Evolutionary conservation across 2,888 invertebrate genomes (phyloP), one percentile per base, ranked within the genome.

Genomic region (Neoscelio sp.): DNA sequence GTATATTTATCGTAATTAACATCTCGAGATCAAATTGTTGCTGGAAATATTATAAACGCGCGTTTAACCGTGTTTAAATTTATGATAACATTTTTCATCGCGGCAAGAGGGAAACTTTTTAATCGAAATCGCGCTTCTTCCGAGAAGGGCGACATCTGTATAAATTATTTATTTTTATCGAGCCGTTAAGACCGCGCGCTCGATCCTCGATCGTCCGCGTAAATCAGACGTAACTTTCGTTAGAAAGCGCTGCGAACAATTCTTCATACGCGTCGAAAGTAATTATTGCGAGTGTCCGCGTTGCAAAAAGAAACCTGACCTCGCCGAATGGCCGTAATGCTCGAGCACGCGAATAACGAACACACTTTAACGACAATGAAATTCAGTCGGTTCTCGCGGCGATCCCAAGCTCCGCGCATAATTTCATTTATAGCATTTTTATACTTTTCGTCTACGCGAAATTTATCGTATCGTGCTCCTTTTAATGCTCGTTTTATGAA

Each of bases 211-310:
- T 12, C 38, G 7, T 2, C 2, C 38, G 13, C n/a, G 28, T 28
- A n/a, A 48, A 62, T 48, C 23, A 18, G 52, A 40, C n/a, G 80
- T 4, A 42, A 58, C 48, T 70, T 48, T 50, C 48, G 38, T 13
- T 68, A 56, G 48, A 58, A 68, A 58, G 54, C 87, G 84, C 86
- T 87, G 86, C 87, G 87, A 87, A 87, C 87, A 87, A 86, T 87
- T 84, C 85, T 86, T 86, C 86, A 87, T 85, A 87, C 87, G 86
- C 82, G 87, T 85, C 84, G 87, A 87, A 86, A 84, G 26, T 48
- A 28, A 17, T 2, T 13, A 2, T 17, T 15, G 12, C 40, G 15
- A 40, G n/a, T n/a, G n/a, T n/a, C n/a, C n/a, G n/a, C n/a, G n/a
- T n/a, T n/a, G n/a, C n/a, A n/a, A n/a, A n/a, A n/a, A n/a, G n/a